Evolutionary conservation across 2,797 vertebrate genomes (phyloP).

Genomic region (Vespertilio murinus): DNA sequence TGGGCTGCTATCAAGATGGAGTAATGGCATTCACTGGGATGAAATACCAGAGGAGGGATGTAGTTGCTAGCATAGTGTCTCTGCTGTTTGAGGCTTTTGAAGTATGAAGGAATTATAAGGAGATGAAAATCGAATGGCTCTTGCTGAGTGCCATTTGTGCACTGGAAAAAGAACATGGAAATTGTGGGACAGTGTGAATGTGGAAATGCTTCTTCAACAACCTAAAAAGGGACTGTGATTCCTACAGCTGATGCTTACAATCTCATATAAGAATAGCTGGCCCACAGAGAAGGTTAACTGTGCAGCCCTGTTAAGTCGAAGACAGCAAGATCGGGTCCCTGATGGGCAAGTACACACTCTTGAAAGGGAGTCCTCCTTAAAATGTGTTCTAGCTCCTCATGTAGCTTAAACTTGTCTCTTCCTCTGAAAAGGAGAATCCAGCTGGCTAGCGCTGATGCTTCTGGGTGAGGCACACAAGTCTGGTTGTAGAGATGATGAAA

Average conservation of each 20-base stretch:
- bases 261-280: background rate
- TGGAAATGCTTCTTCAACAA: background rate
- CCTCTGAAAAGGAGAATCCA: background rate
- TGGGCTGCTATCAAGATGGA: background rate
- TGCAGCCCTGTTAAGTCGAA: background rate
- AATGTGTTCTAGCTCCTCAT: background rate
- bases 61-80: background rate
- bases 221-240: background rate
- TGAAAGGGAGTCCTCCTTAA: background rate
- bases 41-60: background rate
- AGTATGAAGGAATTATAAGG: background rate
- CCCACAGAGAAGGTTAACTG: background rate
- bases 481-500: background rate
- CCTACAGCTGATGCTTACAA: background rate
- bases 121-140: background rate
- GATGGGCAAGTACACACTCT: background rate
- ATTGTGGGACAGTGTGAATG: background rate
- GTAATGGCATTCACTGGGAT: background rate
- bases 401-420: background rate
- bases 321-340: background rate
- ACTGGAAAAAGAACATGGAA: background rate
- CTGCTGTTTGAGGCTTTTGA: background rate
- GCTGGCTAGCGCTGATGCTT: background rate
- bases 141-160: background rate
- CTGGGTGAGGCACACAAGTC: background rate